Evolutionary conservation across 2,888 invertebrate species (phyloP).

Genomic region (Tenthredo scrophulariae): DNA sequence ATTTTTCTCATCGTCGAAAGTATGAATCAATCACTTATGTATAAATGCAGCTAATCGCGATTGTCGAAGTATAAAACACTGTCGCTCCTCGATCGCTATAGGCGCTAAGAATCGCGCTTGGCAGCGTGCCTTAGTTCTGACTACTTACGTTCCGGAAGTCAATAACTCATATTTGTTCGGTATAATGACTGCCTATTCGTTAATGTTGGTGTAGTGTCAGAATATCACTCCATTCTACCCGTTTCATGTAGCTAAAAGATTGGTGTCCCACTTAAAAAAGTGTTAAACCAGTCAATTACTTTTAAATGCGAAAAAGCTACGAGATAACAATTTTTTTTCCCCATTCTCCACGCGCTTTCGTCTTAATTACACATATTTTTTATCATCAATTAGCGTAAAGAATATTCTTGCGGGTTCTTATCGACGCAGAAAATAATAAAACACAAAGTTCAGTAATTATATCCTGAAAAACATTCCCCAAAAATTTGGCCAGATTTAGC

Average conservation of each 20-base stretch:
- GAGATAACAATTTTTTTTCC: background rate
- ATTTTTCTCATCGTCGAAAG: background rate
- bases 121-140: slow-evolving; percentile 19
- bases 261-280: slow-evolving; percentile 17
- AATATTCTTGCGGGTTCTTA: background rate
- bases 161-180: slow-evolving; percentile 39
- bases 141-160: slow-evolving; percentile 30
- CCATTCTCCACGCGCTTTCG: background rate
- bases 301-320: background rate
- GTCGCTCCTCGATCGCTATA: slow-evolving; percentile 7
- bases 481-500: background rate
- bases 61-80: background rate
- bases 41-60: background rate
- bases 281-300: background rate
- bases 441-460: background rate
- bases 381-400: background rate
- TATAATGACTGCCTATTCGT: slow-evolving; percentile 33
- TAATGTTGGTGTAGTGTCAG: slow-evolving; percentile 26
- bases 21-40: background rate
- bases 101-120: slow-evolving; percentile 16
- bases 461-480: background rate
- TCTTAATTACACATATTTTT: background rate
- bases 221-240: slow-evolving; percentile 25
- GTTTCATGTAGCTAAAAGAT: slow-evolving; percentile 11
- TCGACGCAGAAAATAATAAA: background rate